These are phyloP conservation scores for Buteo buteo DNA, from an alignment of 2,113 vertebrate genomes.

Conservation along the genomic window DNA sequence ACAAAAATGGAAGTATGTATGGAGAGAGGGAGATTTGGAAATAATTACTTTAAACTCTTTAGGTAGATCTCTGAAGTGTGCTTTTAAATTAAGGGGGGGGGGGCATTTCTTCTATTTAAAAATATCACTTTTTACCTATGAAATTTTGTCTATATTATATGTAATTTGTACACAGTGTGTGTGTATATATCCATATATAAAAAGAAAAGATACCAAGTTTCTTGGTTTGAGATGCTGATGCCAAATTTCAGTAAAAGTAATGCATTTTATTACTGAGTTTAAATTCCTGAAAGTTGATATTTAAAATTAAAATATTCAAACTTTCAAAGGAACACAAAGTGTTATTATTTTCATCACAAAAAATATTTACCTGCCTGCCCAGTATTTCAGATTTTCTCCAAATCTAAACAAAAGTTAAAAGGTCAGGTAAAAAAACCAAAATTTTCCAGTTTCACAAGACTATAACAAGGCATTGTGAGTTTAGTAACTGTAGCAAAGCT, in stretches of 20 bases:
- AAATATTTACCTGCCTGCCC: not conserved
- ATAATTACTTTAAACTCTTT: not conserved
- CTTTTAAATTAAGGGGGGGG: not conserved
- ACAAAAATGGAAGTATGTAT: slow-evolving; percentile 38
- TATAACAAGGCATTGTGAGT: not conserved
- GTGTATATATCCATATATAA: not conserved
- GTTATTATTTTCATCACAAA: not conserved
- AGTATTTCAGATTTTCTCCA: slow-evolving; percentile 14
- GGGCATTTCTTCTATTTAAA: not conserved
- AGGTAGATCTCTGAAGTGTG: not conserved
- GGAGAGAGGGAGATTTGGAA: not conserved
- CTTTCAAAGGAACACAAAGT: not conserved
- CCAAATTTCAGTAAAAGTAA: slow-evolving; percentile 10
- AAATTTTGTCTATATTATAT: not conserved
- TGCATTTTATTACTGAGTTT: slow-evolving; percentile 5
- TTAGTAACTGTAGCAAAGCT: not conserved
- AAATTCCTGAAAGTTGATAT: slow-evolving; percentile 30
- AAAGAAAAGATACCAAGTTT: not conserved
- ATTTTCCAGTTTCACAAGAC: not conserved
- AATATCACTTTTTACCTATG: not conserved
- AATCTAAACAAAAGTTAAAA: not conserved
- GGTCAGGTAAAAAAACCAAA: not conserved
- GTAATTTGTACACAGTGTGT: not conserved
- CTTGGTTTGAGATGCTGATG: not conserved
- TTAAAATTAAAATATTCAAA: slow-evolving; percentile 48